A percentile compares a stretch with the other conserved stretches of the same genome.
Conservation (phyloP, 2,888 invertebrate genomes). For the Pristionchus maxplancki region DNA sequence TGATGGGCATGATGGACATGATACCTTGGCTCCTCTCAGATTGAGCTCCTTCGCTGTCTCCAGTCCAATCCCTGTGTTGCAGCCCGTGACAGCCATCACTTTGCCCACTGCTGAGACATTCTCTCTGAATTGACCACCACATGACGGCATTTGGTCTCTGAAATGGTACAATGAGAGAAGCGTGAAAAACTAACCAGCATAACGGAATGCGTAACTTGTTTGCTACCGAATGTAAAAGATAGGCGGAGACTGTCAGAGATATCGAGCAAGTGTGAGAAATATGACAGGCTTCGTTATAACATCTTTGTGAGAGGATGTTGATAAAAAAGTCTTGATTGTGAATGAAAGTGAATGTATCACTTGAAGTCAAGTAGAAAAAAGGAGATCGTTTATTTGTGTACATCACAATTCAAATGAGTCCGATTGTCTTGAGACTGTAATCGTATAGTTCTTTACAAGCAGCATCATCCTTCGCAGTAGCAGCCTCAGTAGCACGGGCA, state of each 20-base stretch:
- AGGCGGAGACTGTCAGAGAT: too few relatives aligned
- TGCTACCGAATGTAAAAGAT: too few relatives aligned
- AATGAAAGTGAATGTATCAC: too few relatives aligned
- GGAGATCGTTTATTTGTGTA: neutral
- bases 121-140: slow-evolving; percentile 73
- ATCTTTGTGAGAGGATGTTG: too few relatives aligned
- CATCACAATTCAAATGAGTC: neutral
- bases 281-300: too few relatives aligned
- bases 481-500: neutral
- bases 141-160: neutral
- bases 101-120: slow-evolving; percentile 83
- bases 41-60: slow-evolving; percentile 65
- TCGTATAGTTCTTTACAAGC: neutral
- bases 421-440: neutral
- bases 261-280: too few relatives aligned
- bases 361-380: too few relatives aligned
- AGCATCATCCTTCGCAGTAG: neutral
- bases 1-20: too few relatives aligned
- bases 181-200: neutral
- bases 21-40: slow-evolving; percentile 70
- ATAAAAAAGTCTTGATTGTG: too few relatives aligned
- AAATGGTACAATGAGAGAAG: neutral
- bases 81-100: slow-evolving; percentile 84
- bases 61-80: slow-evolving; percentile 82
- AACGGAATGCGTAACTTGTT: too few relatives aligned